These are phyloP conservation scores for Pterostichus niger DNA, from an alignment of 2,888 invertebrate genomes.

Conservation along the genomic window DNA sequence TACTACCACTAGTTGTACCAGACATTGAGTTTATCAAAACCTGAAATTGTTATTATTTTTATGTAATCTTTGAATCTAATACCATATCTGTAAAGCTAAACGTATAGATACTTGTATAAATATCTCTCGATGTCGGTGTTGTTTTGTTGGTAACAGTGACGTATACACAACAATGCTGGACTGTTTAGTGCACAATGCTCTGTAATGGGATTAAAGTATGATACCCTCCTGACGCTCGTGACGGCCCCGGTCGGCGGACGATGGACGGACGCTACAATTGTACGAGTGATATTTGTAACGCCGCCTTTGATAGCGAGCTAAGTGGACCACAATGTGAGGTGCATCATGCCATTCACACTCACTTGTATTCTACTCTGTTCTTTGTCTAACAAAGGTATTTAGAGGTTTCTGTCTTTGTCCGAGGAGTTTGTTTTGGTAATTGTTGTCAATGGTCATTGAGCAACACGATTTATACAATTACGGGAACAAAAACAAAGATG, in stretches of 20 bases:
- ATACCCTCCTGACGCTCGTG: conserved; percentile 70
- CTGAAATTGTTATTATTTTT: too few relatives aligned
- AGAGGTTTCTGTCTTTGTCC: too few relatives aligned
- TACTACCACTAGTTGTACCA: too few relatives aligned
- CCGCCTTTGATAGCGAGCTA: conserved; percentile 72
- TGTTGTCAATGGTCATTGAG: neutral
- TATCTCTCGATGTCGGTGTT: too few relatives aligned
- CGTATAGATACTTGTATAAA: too few relatives aligned
- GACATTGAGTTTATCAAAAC: too few relatives aligned
- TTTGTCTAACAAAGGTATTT: too few relatives aligned
- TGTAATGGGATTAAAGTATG: conserved; percentile 72
- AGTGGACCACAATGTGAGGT: conserved; percentile 73
- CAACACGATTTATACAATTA: neutral
- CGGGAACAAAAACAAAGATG: neutral
- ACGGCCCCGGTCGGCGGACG: neutral
- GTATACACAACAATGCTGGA: too few relatives aligned
- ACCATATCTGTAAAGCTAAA: too few relatives aligned
- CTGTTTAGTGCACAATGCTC: conserved; percentile 69
- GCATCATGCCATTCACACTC: conserved; percentile 56
- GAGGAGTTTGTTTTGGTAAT: conserved; percentile 2
- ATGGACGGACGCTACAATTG: conserved; percentile 73
- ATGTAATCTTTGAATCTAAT: too few relatives aligned
- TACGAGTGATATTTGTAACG: conserved; percentile 74
- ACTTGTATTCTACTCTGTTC: neutral
- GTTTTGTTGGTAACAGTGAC: too few relatives aligned